phyloP scores from a whole-genome alignment of 2,113 vertebrate genomes.

The Rhinoderma darwinii region DNA sequence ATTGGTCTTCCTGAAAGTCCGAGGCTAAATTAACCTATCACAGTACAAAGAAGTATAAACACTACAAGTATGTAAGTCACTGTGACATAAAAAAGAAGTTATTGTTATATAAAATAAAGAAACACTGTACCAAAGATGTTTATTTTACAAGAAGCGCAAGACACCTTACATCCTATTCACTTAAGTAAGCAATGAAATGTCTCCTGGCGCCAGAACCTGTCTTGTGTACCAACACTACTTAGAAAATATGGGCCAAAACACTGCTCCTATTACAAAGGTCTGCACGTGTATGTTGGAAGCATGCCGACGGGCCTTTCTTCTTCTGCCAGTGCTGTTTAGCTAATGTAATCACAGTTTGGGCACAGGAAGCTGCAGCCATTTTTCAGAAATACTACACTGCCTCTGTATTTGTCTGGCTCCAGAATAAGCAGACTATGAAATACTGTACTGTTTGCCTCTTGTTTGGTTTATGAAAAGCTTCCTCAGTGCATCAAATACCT shows the following conservation, averaged over 20 bases:
- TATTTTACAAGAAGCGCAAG: neutral
- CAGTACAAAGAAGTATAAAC: neutral
- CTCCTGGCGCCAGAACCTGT: conserved; percentile 43
- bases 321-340: conserved; percentile 48
- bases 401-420: conserved; percentile 44
- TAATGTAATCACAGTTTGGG: conserved; percentile 59
- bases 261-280: conserved; percentile 47
- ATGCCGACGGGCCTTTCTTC: conserved; percentile 45
- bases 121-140: neutral
- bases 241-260: conserved; percentile 37
- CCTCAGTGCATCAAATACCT: neutral
- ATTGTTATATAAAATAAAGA: neutral
- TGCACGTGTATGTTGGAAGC: conserved; percentile 27
- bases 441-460: neutral
- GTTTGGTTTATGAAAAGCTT: neutral
- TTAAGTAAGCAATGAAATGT: conserved; percentile 14
- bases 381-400: conserved; percentile 53
- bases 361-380: conserved; percentile 49
- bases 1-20: neutral
- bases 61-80: neutral
- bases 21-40: neutral
- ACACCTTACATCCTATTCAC: conserved; percentile 4
- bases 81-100: neutral
- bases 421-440: conserved; percentile 36
- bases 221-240: conserved; percentile 32